These are phyloP conservation scores for Carcinoscorpius rotundicauda DNA, from an alignment of 1,140 invertebrate genomes.

Conservation along the genomic window DNA sequence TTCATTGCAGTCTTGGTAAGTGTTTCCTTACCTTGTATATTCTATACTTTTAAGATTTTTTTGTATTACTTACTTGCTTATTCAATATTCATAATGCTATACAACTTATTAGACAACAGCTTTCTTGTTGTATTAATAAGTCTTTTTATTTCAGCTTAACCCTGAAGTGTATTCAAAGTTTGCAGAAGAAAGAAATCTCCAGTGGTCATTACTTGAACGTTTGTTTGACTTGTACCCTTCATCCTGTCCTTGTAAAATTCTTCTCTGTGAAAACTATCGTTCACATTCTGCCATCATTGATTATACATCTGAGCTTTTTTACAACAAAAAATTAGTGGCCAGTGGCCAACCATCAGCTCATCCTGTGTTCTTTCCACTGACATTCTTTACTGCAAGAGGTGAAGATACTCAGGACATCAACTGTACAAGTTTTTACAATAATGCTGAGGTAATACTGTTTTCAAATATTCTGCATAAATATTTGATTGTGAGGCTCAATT, in stretches of 20 bases:
- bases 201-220: conserved; percentile 63
- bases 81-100: neutral
- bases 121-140: conserved; percentile 13
- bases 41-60: no score
- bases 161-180: conserved; percentile 70
- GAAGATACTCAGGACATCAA: conserved; percentile 62
- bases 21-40: no score
- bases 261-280: conserved; percentile 73
- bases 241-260: conserved; percentile 61
- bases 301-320: conserved; percentile 70
- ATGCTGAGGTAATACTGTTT: conserved; percentile 46
- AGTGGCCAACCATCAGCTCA: conserved; percentile 53
- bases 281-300: conserved; percentile 68
- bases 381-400: conserved; percentile 68
- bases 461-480: no score
- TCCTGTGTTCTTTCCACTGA: conserved; percentile 55
- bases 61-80: no score
- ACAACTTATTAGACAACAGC: neutral
- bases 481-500: no score
- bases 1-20: no score
- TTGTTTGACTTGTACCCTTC: conserved; percentile 64
- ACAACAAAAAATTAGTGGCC: conserved; percentile 59
- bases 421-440: conserved; percentile 74
- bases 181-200: conserved; percentile 59
- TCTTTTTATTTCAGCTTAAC: conserved; percentile 36